Evolutionary conservation across 2,113 vertebrate genomes (phyloP).

Genomic region (Erinaceus europaeus): DNA sequence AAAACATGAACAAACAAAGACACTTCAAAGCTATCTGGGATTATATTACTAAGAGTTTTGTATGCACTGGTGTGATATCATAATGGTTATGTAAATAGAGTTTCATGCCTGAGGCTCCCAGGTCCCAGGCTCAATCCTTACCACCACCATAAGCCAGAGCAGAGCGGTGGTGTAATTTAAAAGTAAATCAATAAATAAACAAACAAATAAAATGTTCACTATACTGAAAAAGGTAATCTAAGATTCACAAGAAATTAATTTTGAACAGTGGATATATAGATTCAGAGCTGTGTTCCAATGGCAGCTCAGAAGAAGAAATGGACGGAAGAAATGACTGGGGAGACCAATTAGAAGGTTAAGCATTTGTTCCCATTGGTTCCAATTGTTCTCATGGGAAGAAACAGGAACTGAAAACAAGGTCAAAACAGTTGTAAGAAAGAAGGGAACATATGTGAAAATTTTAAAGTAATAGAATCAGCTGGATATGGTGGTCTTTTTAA

Average conservation of each 20-base stretch:
- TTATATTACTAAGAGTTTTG: neutral
- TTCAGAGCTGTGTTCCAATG: neutral
- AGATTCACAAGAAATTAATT: neutral
- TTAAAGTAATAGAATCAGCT: conserved; percentile 25
- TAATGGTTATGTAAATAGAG: too few relatives aligned
- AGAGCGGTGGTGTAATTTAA: too few relatives aligned
- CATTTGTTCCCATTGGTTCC: too few relatives aligned
- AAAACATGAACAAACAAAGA: too few relatives aligned
- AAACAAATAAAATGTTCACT: too few relatives aligned
- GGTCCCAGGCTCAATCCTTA: too few relatives aligned
- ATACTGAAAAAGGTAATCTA: neutral
- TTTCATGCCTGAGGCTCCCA: too few relatives aligned
- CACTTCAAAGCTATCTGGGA: neutral
- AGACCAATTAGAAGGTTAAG: conserved; percentile 38
- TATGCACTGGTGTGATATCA: too few relatives aligned
- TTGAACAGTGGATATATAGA: neutral
- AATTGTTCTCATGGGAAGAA: neutral
- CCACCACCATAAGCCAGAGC: too few relatives aligned
- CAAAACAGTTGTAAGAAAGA: conserved; percentile 25
- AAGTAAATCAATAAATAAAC: too few relatives aligned
- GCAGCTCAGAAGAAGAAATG: conserved; percentile 3
- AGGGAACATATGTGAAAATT: conserved; percentile 10
- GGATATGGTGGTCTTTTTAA: conserved; percentile 14
- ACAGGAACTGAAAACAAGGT: neutral
- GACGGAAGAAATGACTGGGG: neutral